Evolutionary conservation across 1,140 invertebrate species (phyloP).

Genomic region (Drosophila truncata): DNA sequence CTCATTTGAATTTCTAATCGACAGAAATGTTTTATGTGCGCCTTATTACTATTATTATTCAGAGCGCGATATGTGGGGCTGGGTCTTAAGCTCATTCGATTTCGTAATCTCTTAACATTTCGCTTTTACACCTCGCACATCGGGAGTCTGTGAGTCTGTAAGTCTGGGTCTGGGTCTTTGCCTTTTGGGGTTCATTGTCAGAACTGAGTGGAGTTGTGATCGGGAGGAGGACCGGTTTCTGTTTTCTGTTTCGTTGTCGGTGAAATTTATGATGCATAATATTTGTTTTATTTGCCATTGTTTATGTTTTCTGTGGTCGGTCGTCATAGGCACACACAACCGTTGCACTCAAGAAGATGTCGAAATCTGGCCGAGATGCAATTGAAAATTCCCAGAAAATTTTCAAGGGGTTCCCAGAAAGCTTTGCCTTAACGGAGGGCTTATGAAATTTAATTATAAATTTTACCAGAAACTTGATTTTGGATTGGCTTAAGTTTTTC

Average conservation of each 20-base stretch:
- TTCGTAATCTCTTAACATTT: conserved; percentile 64
- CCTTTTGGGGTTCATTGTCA: conserved; percentile 68
- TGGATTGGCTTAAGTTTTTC: not conserved
- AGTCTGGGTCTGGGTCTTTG: conserved; percentile 52
- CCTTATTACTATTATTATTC: conserved; percentile 61
- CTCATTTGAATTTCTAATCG: conserved; percentile 58
- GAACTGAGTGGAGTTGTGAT: conserved; percentile 40
- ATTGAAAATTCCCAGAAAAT: conserved; percentile 41
- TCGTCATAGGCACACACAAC: conserved; percentile 38
- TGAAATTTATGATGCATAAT: conserved; percentile 81
- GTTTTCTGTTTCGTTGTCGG: conserved; percentile 38
- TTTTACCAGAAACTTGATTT: not conserved
- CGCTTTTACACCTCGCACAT: conserved; percentile 56
- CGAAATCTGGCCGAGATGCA: conserved; percentile 33
- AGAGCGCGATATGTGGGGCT: conserved; percentile 15
- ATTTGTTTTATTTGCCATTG: conserved; percentile 67
- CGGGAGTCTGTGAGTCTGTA: too few species aligned
- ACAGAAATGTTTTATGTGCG: conserved; percentile 38
- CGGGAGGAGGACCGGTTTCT: conserved; percentile 24
- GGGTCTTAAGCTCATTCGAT: conserved; percentile 27
- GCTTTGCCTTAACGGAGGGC: not conserved
- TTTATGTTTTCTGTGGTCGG: conserved; percentile 35
- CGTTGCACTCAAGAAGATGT: conserved; percentile 39
- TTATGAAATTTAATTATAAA: not conserved
- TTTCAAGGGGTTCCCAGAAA: conserved; percentile 22